These are phyloP conservation scores for Percina caprodes DNA, from an alignment of 2,113 vertebrate genomes.

Conservation along the genomic window DNA sequence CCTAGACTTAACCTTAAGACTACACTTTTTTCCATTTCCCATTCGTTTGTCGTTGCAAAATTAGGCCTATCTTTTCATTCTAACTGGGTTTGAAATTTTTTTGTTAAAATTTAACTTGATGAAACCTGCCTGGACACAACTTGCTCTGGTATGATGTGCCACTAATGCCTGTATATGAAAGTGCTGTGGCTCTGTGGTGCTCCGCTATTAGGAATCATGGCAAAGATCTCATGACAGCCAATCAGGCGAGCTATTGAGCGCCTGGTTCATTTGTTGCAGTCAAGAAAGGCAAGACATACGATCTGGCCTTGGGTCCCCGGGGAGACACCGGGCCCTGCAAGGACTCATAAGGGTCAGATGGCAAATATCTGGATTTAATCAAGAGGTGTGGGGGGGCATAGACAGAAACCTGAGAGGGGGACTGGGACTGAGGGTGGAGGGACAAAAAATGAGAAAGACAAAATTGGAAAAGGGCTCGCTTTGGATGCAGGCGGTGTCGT, in stretches of 20 bases:
- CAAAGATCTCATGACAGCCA: constrained; percentile 46
- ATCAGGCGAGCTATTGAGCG: constrained; percentile 45
- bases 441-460: constrained; percentile 18
- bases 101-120: constrained; percentile 18
- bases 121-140: constrained; percentile 30
- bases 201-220: constrained; percentile 23
- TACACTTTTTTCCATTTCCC: constrained; percentile 42
- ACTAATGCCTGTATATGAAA: constrained; percentile 11
- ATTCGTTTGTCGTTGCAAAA: constrained; percentile 23
- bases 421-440: constrained; percentile 30
- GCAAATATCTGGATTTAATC: constrained; percentile 76
- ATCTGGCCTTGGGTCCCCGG: constrained; percentile 56
- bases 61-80: constrained; percentile 23
- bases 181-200: constrained; percentile 3
- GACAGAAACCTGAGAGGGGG: constrained; percentile 60
- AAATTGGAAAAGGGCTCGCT: constrained; percentile 38
- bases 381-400: constrained; percentile 16
- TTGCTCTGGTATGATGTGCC: constrained; percentile 4
- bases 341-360: constrained; percentile 72
- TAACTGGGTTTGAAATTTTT: background rate
- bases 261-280: constrained; percentile 72
- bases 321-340: constrained; percentile 48
- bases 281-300: constrained; percentile 68
- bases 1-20: too few species aligned
- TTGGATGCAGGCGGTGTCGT: constrained; percentile 59